Evolutionary conservation across 2,797 vertebrate species (phyloP).

Genomic region (Xenops minutus): DNA sequence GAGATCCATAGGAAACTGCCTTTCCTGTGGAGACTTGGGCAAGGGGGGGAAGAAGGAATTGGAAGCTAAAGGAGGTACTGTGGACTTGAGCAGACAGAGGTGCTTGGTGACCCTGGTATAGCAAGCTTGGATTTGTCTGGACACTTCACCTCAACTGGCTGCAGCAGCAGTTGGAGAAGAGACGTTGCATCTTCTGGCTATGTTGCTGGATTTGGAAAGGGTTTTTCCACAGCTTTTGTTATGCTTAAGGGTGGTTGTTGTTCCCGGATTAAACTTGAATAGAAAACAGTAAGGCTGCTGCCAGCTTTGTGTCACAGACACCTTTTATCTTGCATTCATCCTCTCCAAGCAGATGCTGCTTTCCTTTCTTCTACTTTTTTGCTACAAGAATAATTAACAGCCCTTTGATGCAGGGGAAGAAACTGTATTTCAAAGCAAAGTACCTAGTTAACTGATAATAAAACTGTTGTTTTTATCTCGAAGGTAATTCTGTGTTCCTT

Average conservation of each 20-base stretch:
- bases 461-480: not conserved
- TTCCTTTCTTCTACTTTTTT: not conserved
- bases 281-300: constrained; percentile 13
- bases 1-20: not conserved
- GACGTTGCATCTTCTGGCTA: not conserved
- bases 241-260: constrained; percentile 23
- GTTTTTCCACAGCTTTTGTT: constrained; percentile 60
- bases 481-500: not conserved
- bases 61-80: not conserved
- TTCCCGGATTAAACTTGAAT: constrained; percentile 41
- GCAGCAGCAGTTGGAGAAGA: not conserved
- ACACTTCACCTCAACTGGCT: not conserved
- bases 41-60: not conserved
- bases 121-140: not conserved
- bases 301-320: constrained; percentile 52
- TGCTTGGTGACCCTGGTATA: not conserved
- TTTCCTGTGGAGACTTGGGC: not conserved
- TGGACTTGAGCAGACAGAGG: not conserved
- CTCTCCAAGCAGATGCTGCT: constrained; percentile 56
- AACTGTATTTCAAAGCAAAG: constrained; percentile 48
- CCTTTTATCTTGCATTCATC: constrained; percentile 53
- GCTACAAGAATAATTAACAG: constrained; percentile 16
- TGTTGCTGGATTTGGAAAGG: constrained; percentile 25
- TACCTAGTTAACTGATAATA: not conserved
- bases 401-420: constrained; percentile 22